Conservation (phyloP, 2,113 vertebrate genomes). For the Nicator chloris region DNA sequence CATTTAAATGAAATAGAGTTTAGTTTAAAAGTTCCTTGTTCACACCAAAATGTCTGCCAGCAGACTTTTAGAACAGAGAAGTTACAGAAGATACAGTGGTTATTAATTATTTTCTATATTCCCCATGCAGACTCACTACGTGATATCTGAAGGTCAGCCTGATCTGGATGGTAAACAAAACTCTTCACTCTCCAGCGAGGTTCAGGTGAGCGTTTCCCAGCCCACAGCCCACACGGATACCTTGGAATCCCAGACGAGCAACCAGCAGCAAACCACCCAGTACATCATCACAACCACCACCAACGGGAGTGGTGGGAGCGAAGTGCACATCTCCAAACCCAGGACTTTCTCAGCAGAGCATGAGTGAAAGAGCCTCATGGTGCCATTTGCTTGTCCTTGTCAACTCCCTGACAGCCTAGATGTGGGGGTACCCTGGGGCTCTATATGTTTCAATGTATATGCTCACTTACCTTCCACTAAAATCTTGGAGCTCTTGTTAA, state of each 20-base stretch:
- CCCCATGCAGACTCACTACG: conserved; percentile 86
- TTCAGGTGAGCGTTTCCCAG: conserved; percentile 69
- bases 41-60: not conserved
- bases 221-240: conserved; percentile 73
- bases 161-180: conserved; percentile 88
- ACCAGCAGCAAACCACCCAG: conserved; percentile 84
- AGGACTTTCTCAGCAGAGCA: conserved; percentile 58
- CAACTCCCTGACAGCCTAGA: not conserved
- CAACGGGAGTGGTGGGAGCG: conserved; percentile 79
- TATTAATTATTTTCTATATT: not conserved
- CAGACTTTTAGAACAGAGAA: not conserved
- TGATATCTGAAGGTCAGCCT: conserved; percentile 92
- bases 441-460: not conserved
- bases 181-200: conserved; percentile 58
- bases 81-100: not conserved
- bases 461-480: conserved; percentile 25
- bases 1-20: not conserved
- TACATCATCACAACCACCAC: conserved; percentile 95
- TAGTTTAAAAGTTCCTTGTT: not conserved
- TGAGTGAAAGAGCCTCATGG: not conserved
- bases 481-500: conserved; percentile 10
- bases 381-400: not conserved
- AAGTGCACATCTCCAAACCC: conserved; percentile 90
- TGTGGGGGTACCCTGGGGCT: not conserved
- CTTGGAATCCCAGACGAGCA: conserved; percentile 75